Evolutionary conservation across 2,888 invertebrate species (phyloP).

Genomic region (Sipha maydis): DNA sequence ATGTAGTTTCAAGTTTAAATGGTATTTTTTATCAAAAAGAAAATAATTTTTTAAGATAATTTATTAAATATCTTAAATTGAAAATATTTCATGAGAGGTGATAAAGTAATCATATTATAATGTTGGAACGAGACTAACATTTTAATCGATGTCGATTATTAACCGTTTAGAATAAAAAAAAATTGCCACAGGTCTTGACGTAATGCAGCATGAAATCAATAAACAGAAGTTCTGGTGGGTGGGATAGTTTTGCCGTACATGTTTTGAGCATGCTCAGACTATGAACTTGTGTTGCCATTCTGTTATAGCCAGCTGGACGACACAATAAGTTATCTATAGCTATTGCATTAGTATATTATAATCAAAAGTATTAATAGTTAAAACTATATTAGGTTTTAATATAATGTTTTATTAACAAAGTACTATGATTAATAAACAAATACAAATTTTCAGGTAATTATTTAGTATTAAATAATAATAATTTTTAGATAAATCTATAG

Average conservation of each 20-base stretch:
- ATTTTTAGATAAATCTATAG: too few relatives aligned
- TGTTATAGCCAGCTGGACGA: slow-evolving; percentile 34
- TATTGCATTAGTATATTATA: not conserved
- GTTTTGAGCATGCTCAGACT: slow-evolving; percentile 57
- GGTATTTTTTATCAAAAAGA: not conserved
- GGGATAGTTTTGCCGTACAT: slow-evolving; percentile 24
- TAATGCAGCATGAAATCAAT: slow-evolving; percentile 46
- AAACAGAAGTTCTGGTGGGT: slow-evolving; percentile 12
- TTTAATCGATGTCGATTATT: slow-evolving; percentile 8
- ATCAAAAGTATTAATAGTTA: not conserved
- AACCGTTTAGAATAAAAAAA: slow-evolving; percentile 25
- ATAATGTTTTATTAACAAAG: slow-evolving; percentile 11
- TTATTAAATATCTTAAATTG: not conserved
- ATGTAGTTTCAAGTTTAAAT: not conserved
- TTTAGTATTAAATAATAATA: not conserved
- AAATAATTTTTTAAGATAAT: not conserved
- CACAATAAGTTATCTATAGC: slow-evolving; percentile 27
- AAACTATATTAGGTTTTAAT: not conserved
- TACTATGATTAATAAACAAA: slow-evolving; percentile 9
- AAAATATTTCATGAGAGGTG: not conserved
- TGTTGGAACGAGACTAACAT: not conserved
- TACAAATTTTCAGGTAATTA: slow-evolving; percentile 28
- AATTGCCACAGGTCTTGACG: slow-evolving; percentile 40
- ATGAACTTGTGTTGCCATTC: slow-evolving; percentile 36
- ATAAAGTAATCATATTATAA: not conserved